These are phyloP conservation scores for Catocala sponsa DNA, from an alignment of 2,888 invertebrate genomes.

Conservation along the genomic window DNA sequence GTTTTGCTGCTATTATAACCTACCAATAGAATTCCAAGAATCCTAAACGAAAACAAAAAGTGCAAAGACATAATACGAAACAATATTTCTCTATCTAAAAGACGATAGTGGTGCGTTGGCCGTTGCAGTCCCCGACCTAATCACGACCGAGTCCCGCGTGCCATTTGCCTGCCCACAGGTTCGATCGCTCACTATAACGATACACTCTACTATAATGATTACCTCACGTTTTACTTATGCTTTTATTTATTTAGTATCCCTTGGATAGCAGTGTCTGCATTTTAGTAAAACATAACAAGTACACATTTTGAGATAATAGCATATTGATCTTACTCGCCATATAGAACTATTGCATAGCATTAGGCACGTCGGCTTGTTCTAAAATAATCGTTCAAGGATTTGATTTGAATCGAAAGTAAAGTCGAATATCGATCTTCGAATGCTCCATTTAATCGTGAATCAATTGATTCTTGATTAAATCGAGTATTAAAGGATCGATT, in stretches of 20 bases:
- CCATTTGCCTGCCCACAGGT: conserved; percentile 70
- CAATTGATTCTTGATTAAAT: too few species aligned
- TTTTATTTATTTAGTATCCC: conserved; percentile 38
- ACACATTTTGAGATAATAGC: too few species aligned
- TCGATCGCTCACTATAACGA: conserved; percentile 61
- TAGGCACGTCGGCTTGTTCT: too few species aligned
- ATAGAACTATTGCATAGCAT: too few species aligned
- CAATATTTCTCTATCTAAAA: conserved; percentile 59
- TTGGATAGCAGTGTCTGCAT: neutral
- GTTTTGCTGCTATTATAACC: too few species aligned
- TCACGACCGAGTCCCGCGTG: conserved; percentile 74
- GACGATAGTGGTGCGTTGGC: conserved; percentile 60
- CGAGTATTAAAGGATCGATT: too few species aligned
- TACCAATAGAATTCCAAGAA: conserved; percentile 1
- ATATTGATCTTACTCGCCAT: too few species aligned
- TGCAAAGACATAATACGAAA: conserved; percentile 40
- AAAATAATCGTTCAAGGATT: too few species aligned
- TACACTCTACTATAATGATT: conserved; percentile 47
- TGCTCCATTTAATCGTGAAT: too few species aligned
- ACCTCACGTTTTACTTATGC: conserved; percentile 49
- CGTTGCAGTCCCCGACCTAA: conserved; percentile 80
- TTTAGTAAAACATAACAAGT: neutral
- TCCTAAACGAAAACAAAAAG: conserved; percentile 15
- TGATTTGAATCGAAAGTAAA: too few species aligned
- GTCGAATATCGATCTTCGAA: too few species aligned